Evolutionary conservation across 2,888 invertebrate genomes (phyloP).

Genomic region (Tetragnatha montana): DNA sequence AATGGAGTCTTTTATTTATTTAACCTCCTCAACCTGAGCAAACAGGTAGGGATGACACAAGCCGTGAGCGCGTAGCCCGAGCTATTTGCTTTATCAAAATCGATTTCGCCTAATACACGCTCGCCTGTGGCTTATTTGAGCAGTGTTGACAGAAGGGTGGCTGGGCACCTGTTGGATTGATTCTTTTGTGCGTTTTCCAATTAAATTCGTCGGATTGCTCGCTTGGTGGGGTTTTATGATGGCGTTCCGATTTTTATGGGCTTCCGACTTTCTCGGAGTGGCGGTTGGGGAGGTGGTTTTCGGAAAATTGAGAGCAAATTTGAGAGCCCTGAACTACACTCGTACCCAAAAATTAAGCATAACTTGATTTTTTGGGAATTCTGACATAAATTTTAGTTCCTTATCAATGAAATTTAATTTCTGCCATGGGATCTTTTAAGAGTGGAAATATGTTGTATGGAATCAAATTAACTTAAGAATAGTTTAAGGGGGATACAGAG

Average conservation of each 20-base stretch:
- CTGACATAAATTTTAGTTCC: no score
- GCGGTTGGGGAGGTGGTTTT: not conserved
- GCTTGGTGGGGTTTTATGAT: not conserved
- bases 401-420: no score
- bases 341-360: no score
- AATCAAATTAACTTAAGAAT: no score
- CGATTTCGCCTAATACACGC: constrained; percentile 60
- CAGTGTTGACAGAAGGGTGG: constrained; percentile 60
- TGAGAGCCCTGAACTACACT: no score
- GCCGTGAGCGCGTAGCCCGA: constrained; percentile 37
- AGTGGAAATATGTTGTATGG: no score
- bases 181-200: not conserved
- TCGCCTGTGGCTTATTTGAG: constrained; percentile 44
- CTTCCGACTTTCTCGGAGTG: not conserved
- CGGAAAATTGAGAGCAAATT: no score
- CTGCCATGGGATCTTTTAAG: no score
- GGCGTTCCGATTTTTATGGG: not conserved
- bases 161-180: not conserved
- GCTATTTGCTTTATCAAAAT: constrained; percentile 62
- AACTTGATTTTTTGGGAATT: no score
- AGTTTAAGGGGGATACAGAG: no score
- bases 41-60: constrained; percentile 49
- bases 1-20: constrained; percentile 65
- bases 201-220: not conserved
- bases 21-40: constrained; percentile 60